These are phyloP conservation scores for Colletes collaris DNA, from an alignment of 2,888 invertebrate genomes.

Conservation along the genomic window DNA sequence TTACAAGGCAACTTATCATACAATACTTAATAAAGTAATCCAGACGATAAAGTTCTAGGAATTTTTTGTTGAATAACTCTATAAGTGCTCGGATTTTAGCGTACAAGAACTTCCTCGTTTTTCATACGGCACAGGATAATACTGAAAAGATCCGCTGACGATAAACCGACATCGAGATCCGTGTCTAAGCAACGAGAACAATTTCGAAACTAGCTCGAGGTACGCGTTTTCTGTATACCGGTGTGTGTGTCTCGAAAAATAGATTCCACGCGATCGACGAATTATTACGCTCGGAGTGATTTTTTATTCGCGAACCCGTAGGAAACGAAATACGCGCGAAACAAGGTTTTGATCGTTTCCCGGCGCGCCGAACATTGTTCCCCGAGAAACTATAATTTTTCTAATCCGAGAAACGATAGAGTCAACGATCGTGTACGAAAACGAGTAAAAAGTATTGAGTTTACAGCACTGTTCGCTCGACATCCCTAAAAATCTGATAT, in stretches of 20 bases:
- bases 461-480: constrained; percentile 55
- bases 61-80: constrained; percentile 45
- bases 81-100: constrained; percentile 54
- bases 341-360: no score
- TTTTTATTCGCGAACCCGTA: no score
- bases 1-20: constrained; percentile 79
- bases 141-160: constrained; percentile 53
- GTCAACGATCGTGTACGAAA: no score
- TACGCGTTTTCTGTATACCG: constrained; percentile 7
- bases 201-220: constrained; percentile 24
- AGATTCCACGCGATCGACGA: constrained; percentile 9
- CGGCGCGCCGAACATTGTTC: no score
- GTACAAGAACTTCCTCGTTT: constrained; percentile 56
- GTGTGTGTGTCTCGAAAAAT: constrained; percentile 13
- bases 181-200: constrained; percentile 23
- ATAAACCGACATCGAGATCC: constrained; percentile 26
- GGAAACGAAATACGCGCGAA: no score
- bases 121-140: constrained; percentile 59
- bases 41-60: constrained; percentile 65
- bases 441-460: no score
- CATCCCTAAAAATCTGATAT: constrained; percentile 55
- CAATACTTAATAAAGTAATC: constrained; percentile 74
- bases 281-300: no score
- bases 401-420: no score
- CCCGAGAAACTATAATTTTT: no score